Percentiles rank a stretch among this genome's conserved stretches.
phyloP scores from a whole-genome alignment of 2,113 vertebrate species.

The Microcebus jonahi region DNA sequence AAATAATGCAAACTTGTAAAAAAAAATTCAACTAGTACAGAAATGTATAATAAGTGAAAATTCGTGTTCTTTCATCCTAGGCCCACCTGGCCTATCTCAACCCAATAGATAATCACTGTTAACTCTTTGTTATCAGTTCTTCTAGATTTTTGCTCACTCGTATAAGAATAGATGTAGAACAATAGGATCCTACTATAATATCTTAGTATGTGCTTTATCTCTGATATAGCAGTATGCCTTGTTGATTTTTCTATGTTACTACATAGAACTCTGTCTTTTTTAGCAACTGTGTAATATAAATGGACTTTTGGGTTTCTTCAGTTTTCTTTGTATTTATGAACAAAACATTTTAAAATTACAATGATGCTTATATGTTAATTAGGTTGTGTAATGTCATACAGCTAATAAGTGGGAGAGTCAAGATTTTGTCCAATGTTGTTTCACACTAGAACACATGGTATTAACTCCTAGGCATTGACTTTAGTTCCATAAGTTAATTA shows the following conservation, averaged over 20 bases:
- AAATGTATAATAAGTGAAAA: not conserved
- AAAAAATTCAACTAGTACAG: not conserved
- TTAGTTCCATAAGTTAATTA: slow-evolving; percentile 14
- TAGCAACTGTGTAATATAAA: not conserved
- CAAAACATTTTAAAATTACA: not conserved
- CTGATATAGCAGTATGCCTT: not conserved
- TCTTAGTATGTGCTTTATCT: not conserved
- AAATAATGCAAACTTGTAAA: not conserved
- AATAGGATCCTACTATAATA: not conserved
- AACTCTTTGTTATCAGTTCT: not conserved
- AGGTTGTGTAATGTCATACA: not conserved
- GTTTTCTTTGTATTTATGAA: not conserved
- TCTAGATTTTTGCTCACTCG: not conserved
- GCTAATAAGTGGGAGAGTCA: not conserved
- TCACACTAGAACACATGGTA: not conserved
- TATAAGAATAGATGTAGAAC: not conserved
- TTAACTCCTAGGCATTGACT: slow-evolving; percentile 3
- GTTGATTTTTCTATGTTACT: not conserved
- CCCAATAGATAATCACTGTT: not conserved
- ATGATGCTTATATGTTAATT: not conserved
- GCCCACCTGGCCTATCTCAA: not conserved
- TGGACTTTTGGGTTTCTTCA: not conserved
- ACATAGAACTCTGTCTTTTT: not conserved
- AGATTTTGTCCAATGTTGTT: not conserved
- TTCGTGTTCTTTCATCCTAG: not conserved